phyloP scores from a whole-genome alignment of 2,888 invertebrate genomes.

The Bembecia ichneumoniformis region DNA sequence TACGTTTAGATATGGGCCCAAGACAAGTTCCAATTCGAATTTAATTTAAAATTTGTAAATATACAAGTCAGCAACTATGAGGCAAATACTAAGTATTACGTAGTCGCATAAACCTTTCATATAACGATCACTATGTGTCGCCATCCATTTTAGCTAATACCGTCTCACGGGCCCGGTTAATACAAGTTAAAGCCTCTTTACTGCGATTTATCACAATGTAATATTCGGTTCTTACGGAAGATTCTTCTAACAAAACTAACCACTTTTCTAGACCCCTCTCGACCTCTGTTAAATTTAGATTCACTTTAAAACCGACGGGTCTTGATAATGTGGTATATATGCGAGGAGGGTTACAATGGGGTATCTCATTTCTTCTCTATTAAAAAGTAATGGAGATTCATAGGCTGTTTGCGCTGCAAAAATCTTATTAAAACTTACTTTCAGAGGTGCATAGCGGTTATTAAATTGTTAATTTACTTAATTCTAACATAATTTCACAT shows the following conservation, averaged over 20 bases:
- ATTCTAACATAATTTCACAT: too few relatives aligned
- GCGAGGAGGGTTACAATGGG: slow-evolving; percentile 5
- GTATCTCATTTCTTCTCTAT: slow-evolving; percentile 13
- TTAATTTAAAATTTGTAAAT: neutral
- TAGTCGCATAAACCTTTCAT: neutral
- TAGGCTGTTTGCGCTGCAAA: slow-evolving; percentile 17
- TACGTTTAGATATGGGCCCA: too few relatives aligned
- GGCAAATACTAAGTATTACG: neutral
- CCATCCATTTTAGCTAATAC: slow-evolving; percentile 2
- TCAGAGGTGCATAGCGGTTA: neutral
- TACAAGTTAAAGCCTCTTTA: slow-evolving; percentile 15
- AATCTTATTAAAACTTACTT: slow-evolving; percentile 14
- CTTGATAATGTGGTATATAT: slow-evolving; percentile 2
- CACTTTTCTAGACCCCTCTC: neutral
- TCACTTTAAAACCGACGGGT: neutral
- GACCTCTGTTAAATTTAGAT: neutral
- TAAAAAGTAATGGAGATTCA: slow-evolving; percentile 23
- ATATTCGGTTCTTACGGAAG: slow-evolving; percentile 12
- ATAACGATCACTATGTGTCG: neutral
- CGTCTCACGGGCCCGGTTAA: slow-evolving; percentile 8
- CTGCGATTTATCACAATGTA: slow-evolving; percentile 12
- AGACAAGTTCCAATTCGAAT: too few relatives aligned
- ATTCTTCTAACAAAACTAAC: slow-evolving; percentile 1
- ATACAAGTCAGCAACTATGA: neutral
- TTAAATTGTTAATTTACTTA: neutral